Conservation (phyloP, 2,113 vertebrate species). For the Baryphthengus martii region DNA sequence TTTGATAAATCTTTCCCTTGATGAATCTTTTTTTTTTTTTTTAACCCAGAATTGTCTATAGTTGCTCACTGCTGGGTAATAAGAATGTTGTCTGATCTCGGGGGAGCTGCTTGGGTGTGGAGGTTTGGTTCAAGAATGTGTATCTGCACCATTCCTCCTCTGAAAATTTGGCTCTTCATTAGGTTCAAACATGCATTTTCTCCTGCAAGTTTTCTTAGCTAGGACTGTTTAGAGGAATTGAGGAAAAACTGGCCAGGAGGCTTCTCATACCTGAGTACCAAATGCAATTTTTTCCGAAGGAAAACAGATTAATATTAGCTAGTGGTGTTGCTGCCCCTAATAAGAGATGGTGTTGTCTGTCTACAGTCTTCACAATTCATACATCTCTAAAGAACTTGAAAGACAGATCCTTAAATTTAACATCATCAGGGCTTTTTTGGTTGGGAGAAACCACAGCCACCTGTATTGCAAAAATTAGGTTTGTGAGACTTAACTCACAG, state of each 20-base stretch:
- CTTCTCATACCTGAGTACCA: neutral
- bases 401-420: neutral
- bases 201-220: neutral
- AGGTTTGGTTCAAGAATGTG: neutral
- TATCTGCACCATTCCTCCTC: neutral
- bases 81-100: neutral
- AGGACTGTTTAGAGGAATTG: neutral
- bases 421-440: neutral
- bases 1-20: conserved; percentile 38
- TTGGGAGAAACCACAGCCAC: neutral
- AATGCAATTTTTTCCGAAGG: neutral
- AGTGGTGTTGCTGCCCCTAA: neutral
- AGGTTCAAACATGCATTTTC: neutral
- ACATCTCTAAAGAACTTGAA: neutral
- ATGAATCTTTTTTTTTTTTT: neutral
- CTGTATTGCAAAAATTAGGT: neutral
- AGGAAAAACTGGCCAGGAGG: neutral
- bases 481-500: neutral
- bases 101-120: neutral
- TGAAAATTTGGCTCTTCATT: neutral
- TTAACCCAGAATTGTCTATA: neutral
- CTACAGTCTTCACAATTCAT: neutral
- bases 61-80: neutral
- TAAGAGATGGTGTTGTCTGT: neutral
- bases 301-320: neutral